Base-by-base conservation (phyloP, 64 coral and sea anemone species). In the Exaiptasia diaphana region DNA sequence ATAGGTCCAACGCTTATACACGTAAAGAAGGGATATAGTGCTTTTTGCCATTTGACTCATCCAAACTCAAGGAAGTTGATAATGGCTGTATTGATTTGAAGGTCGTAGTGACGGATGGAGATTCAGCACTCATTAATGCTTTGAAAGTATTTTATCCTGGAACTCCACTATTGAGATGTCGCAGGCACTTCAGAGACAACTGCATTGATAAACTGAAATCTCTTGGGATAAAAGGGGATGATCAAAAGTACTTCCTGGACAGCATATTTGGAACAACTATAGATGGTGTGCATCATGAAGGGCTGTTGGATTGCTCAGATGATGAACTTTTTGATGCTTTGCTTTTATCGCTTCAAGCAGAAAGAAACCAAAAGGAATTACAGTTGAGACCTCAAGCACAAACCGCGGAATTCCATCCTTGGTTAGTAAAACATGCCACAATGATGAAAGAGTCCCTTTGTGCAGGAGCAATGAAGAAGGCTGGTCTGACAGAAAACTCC, bases 1-100 rank as follows among this genome's bases (percentile, higher is more conserved):
- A 38, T 79, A 55, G 88, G 88, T 20, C 81, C 73, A 20, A 91
- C 72, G 18, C 80, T 91, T 10, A 60, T 91, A 38, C 81, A 91
- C 35, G 83, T 74, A 65, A 79, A 23, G 46, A 54, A 78, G 42
- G 26, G 53, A 35, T 90, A 90, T 48, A 90, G 78, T 83, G 43
- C 87, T 21, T 83, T 65, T 65, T 90, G 71, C 43, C 87, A 82
- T 62, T 70, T 83, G 57, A 58, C n/a, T 82, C 87, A 58, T 62
- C 78, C 48, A 90, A 83, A 60, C 39, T 77, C 28, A 67, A 57
- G 72, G 71, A 90, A 50, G 62, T 85, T 31, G 80, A 91, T 60
- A 79, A 62, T 77, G 80, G 80, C 14, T 76, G 67, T 53, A 53
- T 41, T 31, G 80, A 90, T 74, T 53, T 84, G 20, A 76, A 77